Base-by-base conservation (phyloP, 1,140 invertebrate species). In the Drosophila parvula region DNA sequence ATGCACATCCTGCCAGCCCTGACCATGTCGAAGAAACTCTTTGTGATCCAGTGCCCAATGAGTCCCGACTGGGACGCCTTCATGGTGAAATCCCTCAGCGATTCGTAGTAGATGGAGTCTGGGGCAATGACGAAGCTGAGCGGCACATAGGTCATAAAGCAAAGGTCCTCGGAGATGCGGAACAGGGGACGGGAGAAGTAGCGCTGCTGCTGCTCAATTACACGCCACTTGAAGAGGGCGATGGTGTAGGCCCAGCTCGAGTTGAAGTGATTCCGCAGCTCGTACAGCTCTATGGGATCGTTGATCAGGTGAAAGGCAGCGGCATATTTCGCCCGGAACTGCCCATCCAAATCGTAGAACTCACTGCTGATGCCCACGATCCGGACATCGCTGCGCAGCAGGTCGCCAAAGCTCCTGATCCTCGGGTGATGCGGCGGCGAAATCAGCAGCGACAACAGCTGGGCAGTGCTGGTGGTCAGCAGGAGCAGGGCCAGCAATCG, bases 21-120 rank as follows among this genome's bases (percentile, higher is more conserved):
- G 4, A 82, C 53, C 83, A 86, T 79, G 9, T 86, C 83, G 27
- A 82, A 74, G 28, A 77, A 76, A 14, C 82, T 76, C 14, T 70
- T 68, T 0, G 4, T 12, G 2, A 79, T n/a, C 83, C 83, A 86
- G 14, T 64, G 36, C 0, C 16, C 0, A 0, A 79, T 2, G 1
- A 88, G 16, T 0, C 83, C 83, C 0, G 63, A 36, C 18, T 82
- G 65, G 0, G 48, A 7, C 0, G 30, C 2, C 3, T 9, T 8
- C 48, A 86, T 4, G 0, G 41, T 57, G 5, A 64, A 82, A 7
- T 63, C 14, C 22, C 18, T 64, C 0, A 86, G 14, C 3, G 41
- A 16, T 4, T 63, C 36, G 7, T 50, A 22, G 41, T 74, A 86
- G 5, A 86, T 43, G 1, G 83, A 88, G 0, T 77, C 27, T 7